Evolutionary conservation across 2,888 invertebrate genomes (phyloP).

Genomic region (Drosophila pegasa): DNA sequence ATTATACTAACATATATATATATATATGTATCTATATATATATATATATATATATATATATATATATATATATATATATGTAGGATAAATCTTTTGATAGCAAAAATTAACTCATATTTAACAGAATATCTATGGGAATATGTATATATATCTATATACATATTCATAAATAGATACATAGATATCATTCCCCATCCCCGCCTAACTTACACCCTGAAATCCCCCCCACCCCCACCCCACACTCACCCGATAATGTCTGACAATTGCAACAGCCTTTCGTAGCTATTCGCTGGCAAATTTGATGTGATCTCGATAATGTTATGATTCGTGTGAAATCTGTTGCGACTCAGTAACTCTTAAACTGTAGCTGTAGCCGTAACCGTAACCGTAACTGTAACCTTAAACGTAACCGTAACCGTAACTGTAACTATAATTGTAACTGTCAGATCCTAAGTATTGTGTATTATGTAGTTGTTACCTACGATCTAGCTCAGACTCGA

Average conservation of each 20-base stretch:
- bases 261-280: conserved; percentile 42
- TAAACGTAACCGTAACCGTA: conserved; percentile 25
- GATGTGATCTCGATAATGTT: conserved; percentile 56
- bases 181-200: neutral
- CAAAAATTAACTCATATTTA: conserved; percentile 41
- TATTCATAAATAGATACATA: neutral
- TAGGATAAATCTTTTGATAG: conserved; percentile 62
- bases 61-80: conserved; percentile 18
- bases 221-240: neutral
- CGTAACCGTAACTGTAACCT: conserved; percentile 13
- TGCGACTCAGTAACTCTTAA: neutral
- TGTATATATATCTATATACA: conserved; percentile 7
- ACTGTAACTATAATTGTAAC: conserved; percentile 18
- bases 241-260: conserved; percentile 4
- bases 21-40: neutral
- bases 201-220: neutral
- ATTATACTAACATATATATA: conserved; percentile 26
- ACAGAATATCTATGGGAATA: conserved; percentile 23
- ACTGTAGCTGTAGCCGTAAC: conserved; percentile 15
- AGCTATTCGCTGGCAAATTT: conserved; percentile 40
- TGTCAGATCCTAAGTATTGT: conserved; percentile 45
- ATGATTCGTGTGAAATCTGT: conserved; percentile 27
- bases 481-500: conserved; percentile 37
- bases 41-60: conserved; percentile 11
- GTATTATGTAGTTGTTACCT: conserved; percentile 27